Base-by-base conservation (phyloP, 1,140 invertebrate genomes). In the Nasonia giraulti region DNA sequence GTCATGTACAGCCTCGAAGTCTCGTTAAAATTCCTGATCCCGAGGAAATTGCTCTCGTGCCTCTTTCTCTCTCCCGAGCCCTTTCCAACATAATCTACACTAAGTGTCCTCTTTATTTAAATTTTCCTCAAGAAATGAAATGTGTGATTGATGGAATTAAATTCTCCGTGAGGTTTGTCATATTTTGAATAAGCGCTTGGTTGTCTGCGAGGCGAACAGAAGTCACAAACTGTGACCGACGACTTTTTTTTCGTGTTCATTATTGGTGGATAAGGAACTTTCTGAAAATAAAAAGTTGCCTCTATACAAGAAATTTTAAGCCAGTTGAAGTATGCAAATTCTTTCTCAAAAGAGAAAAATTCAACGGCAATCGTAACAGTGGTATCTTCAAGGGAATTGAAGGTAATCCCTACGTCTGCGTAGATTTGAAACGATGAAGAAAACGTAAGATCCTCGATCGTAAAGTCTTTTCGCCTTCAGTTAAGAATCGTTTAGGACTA, bases 21-120 rank as follows among this genome's bases (percentile, higher is more conserved):
- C 50, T 79, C 77, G 77, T 79, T 79, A 33, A 79, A 79, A 66
- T 79, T 79, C 23, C 55, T 68, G 50, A 79, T 66, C 31, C 77
- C 78, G 78, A 66, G 73, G 80, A 68, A 82, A 80, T 73, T 77
- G 44, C 40, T 20, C 31, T 23, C 69, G 23, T 17, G 10, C 23
- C 69, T 33, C 10, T 31, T 6, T 37, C 33, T 37, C 3, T 37
- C 33, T 37, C 33, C 33, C 27, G 12, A 2, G 23, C 69, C 69
- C 69, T 31, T 31, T 71, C 69, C 14, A 71, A 27, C 69, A 27
- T 33, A 33, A 20, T 71, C 69, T 33, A 14, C 69, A 71, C 31
- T 33, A 12, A 33, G 69, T 71, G 14, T 71, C 27, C 31, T 71
- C 69, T 71, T 71, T 71, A 71, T 33, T 71, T 33, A 33, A 71